Percentiles rank a stretch among this genome's conserved stretches.
Evolutionary conservation across 2,888 invertebrate species (phyloP).

Genomic region (Odiellus spinosus): DNA sequence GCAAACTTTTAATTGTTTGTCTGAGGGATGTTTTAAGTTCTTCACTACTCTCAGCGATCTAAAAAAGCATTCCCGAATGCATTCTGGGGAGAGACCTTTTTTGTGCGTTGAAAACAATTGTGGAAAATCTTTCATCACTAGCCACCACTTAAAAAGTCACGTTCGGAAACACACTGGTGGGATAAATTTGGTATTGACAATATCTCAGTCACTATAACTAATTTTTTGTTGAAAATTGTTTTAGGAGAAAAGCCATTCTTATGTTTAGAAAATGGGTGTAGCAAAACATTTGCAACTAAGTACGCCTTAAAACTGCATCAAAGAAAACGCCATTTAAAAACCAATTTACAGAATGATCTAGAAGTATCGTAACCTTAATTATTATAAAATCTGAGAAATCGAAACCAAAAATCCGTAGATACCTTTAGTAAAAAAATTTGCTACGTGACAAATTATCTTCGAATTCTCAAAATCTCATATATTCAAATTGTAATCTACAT

Average conservation of each 20-base stretch:
- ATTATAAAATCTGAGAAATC: no score
- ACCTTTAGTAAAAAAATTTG: no score
- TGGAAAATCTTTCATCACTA: conserved; percentile 81
- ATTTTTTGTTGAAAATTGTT: neutral
- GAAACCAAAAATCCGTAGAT: no score
- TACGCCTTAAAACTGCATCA: conserved; percentile 65
- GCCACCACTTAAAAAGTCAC: conserved; percentile 85
- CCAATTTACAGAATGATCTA: no score
- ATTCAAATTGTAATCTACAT: no score
- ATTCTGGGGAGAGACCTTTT: conserved; percentile 47
- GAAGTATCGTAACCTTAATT: no score
- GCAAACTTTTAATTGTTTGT: conserved; percentile 79
- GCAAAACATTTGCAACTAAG: conserved; percentile 63
- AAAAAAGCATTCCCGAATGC: conserved; percentile 76
- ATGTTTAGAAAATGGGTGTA: conserved; percentile 49
- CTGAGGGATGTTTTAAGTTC: conserved; percentile 65
- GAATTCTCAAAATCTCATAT: no score
- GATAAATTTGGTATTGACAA: neutral
- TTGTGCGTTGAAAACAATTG: conserved; percentile 44
- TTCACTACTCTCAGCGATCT: conserved; percentile 88
- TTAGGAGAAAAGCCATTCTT: conserved; percentile 43
- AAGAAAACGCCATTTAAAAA: conserved; percentile 42
- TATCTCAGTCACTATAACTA: neutral
- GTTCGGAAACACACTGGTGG: conserved; percentile 18
- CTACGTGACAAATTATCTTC: no score